Conservation (phyloP, 2,888 invertebrate genomes). For the Cephus sareptanus region DNA sequence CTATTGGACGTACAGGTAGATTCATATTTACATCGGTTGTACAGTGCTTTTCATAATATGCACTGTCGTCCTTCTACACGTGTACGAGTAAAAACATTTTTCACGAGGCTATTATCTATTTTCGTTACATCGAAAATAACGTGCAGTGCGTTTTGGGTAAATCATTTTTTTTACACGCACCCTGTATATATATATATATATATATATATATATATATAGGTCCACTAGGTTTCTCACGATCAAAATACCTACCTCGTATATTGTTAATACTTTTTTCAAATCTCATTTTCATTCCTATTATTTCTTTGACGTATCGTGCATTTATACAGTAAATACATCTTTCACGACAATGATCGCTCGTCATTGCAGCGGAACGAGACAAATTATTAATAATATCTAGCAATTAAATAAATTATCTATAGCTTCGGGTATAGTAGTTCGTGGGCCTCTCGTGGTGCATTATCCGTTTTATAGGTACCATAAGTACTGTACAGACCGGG, state of each 20-base stretch:
- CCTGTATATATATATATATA: no score
- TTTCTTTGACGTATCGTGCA: not conserved
- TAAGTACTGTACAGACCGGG: not conserved
- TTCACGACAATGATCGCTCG: not conserved
- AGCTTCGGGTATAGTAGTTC: not conserved
- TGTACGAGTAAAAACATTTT: not conserved
- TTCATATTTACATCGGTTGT: not conserved
- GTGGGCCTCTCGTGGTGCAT: not conserved
- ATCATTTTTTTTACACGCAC: not conserved
- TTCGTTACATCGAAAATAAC: not conserved
- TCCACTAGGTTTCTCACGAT: not conserved
- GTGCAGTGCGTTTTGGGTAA: not conserved
- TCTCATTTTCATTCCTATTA: not conserved
- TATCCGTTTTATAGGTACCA: not conserved
- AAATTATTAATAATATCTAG: not conserved
- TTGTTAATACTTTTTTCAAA: not conserved
- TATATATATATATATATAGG: no score
- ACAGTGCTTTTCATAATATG: not conserved
- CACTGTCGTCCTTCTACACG: no score
- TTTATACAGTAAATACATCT: not conserved
- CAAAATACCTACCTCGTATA: not conserved
- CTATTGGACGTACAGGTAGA: not conserved
- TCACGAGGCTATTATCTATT: not conserved
- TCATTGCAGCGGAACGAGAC: not conserved
- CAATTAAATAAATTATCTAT: not conserved